These are phyloP conservation scores for Drosophila persimilis DNA, from an alignment of 1,140 invertebrate species.

Conservation along the genomic window DNA sequence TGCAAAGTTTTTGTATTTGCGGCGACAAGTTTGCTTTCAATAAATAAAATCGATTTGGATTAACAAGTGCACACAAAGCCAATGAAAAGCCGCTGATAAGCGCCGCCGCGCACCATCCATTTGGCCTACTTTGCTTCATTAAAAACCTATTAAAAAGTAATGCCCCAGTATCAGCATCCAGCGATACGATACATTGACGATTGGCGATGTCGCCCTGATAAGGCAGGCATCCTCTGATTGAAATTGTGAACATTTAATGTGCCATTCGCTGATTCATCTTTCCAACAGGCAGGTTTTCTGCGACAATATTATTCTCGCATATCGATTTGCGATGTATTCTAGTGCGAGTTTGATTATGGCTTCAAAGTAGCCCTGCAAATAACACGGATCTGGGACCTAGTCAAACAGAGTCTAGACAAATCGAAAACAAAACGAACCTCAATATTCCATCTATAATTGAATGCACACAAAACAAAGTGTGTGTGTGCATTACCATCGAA, in stretches of 20 bases:
- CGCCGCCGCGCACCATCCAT: conserved; percentile 56
- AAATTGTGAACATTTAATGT: conserved; percentile 51
- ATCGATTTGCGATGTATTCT: conserved; percentile 31
- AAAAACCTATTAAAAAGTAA: conserved; percentile 77
- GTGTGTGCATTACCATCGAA: conserved; percentile 43
- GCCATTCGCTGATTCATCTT: conserved; percentile 68
- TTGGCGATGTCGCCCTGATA: conserved; percentile 37
- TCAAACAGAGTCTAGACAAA: conserved; percentile 75
- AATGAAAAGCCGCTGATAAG: conserved; percentile 75
- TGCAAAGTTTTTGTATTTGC: conserved; percentile 56
- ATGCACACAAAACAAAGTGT: conserved; percentile 55
- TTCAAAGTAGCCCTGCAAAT: conserved; percentile 60
- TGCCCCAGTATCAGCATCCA: background rate
- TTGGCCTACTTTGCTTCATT: conserved; percentile 79
- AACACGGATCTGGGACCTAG: conserved; percentile 30
- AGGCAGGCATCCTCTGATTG: conserved; percentile 36
- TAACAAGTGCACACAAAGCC: conserved; percentile 65
- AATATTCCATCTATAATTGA: conserved; percentile 76
- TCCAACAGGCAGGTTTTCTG: conserved; percentile 2
- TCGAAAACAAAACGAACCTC: conserved; percentile 78
- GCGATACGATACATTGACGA: conserved; percentile 7
- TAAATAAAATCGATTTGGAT: conserved; percentile 78
- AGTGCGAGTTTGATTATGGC: conserved; percentile 63
- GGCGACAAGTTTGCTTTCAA: conserved; percentile 52
- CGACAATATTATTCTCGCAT: conserved; percentile 17